Evolutionary conservation across 2,113 vertebrate genomes (phyloP).

Genomic region (mouse (Mus musculus)): GRCm39 chr4:118913501-118914000

Average conservation of each 20-base stretch:
- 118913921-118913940: neutral
- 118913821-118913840: neutral
- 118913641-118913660: neutral
- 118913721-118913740: neutral
- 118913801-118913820: neutral
- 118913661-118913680: neutral
- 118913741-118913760: neutral
- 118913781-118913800: neutral
- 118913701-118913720: neutral
- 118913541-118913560: too few species aligned
- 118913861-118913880: neutral
- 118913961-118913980: neutral
- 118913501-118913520: too few species aligned
- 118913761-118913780: neutral
- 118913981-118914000: neutral
- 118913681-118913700: neutral
- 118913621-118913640: slow-evolving; percentile 1
- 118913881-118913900: neutral
- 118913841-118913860: neutral
- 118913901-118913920: neutral
- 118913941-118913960: neutral
- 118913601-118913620: neutral
- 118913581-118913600: slow-evolving; percentile 9
- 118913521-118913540: too few species aligned
- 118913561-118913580: neutral